phyloP scores from a whole-genome alignment of 2,888 invertebrate genomes.

The Meloe dianella region DNA sequence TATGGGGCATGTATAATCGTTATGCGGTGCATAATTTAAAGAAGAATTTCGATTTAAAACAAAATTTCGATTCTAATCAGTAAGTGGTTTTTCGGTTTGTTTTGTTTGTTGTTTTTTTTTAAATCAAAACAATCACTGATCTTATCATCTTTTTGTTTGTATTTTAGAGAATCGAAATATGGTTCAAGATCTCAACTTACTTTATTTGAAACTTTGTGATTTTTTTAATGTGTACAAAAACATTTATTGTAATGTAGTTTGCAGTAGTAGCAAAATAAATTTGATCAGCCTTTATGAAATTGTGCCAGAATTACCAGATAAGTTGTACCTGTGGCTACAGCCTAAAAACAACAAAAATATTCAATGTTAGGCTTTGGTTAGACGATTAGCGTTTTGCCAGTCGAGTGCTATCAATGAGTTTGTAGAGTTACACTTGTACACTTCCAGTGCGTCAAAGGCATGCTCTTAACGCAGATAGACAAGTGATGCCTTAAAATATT shows the following conservation, averaged over 20 bases:
- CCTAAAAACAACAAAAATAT: conserved; percentile 26
- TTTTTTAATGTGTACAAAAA: background rate
- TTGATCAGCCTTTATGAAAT: conserved; percentile 27
- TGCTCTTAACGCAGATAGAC: no score
- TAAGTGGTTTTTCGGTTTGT: conserved; percentile 40
- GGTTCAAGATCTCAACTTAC: conserved; percentile 19
- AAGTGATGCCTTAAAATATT: no score
- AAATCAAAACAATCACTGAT: no score
- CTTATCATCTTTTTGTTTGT: conserved; percentile 38
- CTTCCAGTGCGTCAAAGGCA: no score
- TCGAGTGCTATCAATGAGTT: no score
- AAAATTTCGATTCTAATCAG: background rate
- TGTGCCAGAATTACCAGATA: conserved; percentile 38
- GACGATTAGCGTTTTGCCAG: background rate
- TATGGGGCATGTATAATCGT: conserved; percentile 89
- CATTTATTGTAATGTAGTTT: conserved; percentile 6
- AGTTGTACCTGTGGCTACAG: conserved; percentile 35
- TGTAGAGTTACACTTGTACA: no score
- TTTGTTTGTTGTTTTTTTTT: no score
- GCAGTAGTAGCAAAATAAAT: background rate
- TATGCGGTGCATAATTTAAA: conserved; percentile 89
- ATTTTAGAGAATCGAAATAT: conserved; percentile 7
- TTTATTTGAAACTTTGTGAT: conserved; percentile 8
- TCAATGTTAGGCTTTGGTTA: background rate
- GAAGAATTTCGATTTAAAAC: conserved; percentile 67